phyloP scores from a whole-genome alignment of 1,140 invertebrate species.

The Aphelinus atriplicis region DNA sequence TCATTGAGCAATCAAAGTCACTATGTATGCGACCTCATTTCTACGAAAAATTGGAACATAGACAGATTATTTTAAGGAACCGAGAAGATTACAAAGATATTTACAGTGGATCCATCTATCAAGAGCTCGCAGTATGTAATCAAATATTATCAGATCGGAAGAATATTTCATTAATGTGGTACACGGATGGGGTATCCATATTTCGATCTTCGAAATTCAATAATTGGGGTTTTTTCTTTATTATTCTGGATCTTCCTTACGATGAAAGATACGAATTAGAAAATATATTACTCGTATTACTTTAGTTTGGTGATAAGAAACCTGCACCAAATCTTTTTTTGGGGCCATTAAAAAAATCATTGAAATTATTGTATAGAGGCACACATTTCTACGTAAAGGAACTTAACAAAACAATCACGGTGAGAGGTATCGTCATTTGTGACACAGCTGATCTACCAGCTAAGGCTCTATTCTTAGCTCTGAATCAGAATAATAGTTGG shows the following conservation, averaged over 20 bases:
- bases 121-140: too few relatives aligned
- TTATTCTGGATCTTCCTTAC: slow-evolving; percentile 38
- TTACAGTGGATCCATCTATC: too few relatives aligned
- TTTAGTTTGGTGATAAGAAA: slow-evolving; percentile 37
- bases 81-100: too few relatives aligned
- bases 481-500: slow-evolving; percentile 23
- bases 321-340: slow-evolving; percentile 29
- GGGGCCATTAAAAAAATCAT: background rate
- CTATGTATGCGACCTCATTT: too few relatives aligned
- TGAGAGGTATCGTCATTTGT: background rate
- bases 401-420: background rate
- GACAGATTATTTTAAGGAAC: too few relatives aligned
- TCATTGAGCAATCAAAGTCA: too few relatives aligned
- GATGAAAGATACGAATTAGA: slow-evolving; percentile 37
- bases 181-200: slow-evolving; percentile 10
- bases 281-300: slow-evolving; percentile 23
- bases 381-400: slow-evolving; percentile 16
- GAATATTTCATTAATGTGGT: slow-evolving; percentile 12
- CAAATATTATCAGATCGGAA: too few relatives aligned
- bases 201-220: slow-evolving; percentile 22
- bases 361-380: background rate
- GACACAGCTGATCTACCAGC: slow-evolving; percentile 13
- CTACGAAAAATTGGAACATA: too few relatives aligned
- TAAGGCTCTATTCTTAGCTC: slow-evolving; percentile 4
- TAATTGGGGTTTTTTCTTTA: slow-evolving; percentile 11